Evolutionary conservation across 2,797 vertebrate species (phyloP), one percentile per base, ranked within the genome.

Genomic region (Rhinoraja longicauda): DNA sequence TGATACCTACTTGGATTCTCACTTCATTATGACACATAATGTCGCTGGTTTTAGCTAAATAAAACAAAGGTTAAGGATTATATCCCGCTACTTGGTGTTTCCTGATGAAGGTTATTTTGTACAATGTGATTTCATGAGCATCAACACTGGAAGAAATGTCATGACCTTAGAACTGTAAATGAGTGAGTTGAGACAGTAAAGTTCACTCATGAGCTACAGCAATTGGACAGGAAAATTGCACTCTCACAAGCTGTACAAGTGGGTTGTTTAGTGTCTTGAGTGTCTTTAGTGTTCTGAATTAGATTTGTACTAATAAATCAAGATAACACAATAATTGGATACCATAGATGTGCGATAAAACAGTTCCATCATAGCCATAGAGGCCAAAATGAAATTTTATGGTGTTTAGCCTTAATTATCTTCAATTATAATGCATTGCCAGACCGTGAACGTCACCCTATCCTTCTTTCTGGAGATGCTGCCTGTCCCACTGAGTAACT

Each of bases 351-450:
- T 0, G 29, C 21, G 5, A 73, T 39, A 72, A 45, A 70, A 1
- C 6, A 45, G 67, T 70, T 53, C 72, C 36, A 53, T 36, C 7
- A 72, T 13, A 5, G 24, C 12, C 15, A 8, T 24, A 91, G 8
- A 91, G 32, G 36, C 6, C 26, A 15, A 29, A 32, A 6, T 86
- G 5, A 32, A 32, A 8, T 45, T 90, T 45, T 21, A 39, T 45
- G 1, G n/a, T 39, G 2, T 0, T 72, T 72, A 90, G 21, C 86
- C 39, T 70, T 26, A 39, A 36, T 36, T 36, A 70, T 70, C 36
- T 45, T 39, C 64, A 90, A 39, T 70, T 90, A 36, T 86, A 90
- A 90, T 90, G 59, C n/a, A 29, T 88, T 77, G 76, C 45, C 45
- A 53, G 45, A 53, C 45, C 45, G 53, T 53, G 45, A 53, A 53